These are phyloP conservation scores for Zophobas atratus DNA, from an alignment of 1,140 invertebrate genomes.

Conservation along the genomic window DNA sequence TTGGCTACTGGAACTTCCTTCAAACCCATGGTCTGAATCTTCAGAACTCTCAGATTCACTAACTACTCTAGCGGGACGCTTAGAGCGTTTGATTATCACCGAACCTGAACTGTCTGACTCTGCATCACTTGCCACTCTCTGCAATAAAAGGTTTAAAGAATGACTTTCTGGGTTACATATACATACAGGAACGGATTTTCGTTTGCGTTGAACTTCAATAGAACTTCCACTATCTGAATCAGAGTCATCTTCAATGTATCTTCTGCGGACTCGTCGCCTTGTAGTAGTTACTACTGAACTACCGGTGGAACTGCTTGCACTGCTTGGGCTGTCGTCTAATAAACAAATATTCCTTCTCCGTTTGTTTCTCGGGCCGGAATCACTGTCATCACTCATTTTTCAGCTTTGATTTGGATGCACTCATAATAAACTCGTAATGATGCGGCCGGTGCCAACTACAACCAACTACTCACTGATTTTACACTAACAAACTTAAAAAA, in stretches of 20 bases:
- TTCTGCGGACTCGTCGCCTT: constrained; percentile 14
- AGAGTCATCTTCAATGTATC: constrained; percentile 37
- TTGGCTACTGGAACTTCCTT: constrained; percentile 49
- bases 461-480: constrained; percentile 45
- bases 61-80: constrained; percentile 19
- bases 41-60: constrained; percentile 43
- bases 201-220: constrained; percentile 52
- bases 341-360: constrained; percentile 54
- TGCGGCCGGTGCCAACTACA: not conserved
- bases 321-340: constrained; percentile 48
- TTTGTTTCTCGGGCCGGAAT: constrained; percentile 51
- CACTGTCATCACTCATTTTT: constrained; percentile 60
- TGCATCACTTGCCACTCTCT: constrained; percentile 57
- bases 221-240: constrained; percentile 59
- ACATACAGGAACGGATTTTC: constrained; percentile 60
- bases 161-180: constrained; percentile 4
- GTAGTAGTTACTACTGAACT: constrained; percentile 62
- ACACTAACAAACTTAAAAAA: constrained; percentile 69
- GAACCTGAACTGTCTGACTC: constrained; percentile 55
- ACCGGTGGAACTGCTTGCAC: constrained; percentile 54
- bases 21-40: constrained; percentile 49
- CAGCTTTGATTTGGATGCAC: not conserved
- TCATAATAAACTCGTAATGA: constrained; percentile 14
- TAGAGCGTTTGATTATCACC: constrained; percentile 37
- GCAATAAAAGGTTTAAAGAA: constrained; percentile 41